Base-by-base conservation (phyloP, 37 sponge, comb jelly and placozoan species). In the Eunapius fragilis region DNA sequence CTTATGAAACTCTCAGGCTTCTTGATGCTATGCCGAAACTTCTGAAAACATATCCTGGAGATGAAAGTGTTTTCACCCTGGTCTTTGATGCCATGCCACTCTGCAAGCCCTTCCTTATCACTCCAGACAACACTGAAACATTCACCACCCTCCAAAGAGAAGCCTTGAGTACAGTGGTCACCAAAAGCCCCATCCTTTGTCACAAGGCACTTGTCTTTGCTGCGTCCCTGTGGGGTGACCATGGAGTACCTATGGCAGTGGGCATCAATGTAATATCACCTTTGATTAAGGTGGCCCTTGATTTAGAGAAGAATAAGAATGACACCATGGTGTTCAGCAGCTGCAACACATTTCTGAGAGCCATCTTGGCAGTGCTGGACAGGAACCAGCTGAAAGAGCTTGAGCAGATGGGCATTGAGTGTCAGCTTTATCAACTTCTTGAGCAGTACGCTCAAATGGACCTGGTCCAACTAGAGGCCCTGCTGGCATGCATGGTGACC, bases 381-480 rank as follows among this genome's bases (percentile, higher is more conserved):
- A 67, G 77, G n/a, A 76, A 37, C 11, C 88, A 88, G 58, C 31
- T 86, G 12, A 25, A 32, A 0, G 82, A 80, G 67, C 87, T 91
- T 7, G 69, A 86, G 31, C 24, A 24, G 26, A 83, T 71, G 0
- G 87, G 87, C 1, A 84, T 86, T 19, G 73, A 70, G 67, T 7
- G 14, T 7, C 41, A 58, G 38, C 83, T 91, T 5, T 37, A 78
- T 22, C 19, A 7, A 12, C 74, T 91, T 31, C 36, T 91, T 2
- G 22, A 35, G 17, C 33, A 71, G 72, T 78, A 86, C 79, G 50
- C 69, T 9, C 71, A 77, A 27, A 91, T 86, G 67, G 2, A 49
- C 7, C 23, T 38, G 0, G 73, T 78, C 12, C 30, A 36, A 0
- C 72, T 91, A 13, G n/a, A 71, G 24, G 73, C 82, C 67, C 69